Evolutionary conservation across 2,797 vertebrate genomes (phyloP), one percentile per base, ranked within the genome.

Genomic region (Alcedo quadribrachys): DNA sequence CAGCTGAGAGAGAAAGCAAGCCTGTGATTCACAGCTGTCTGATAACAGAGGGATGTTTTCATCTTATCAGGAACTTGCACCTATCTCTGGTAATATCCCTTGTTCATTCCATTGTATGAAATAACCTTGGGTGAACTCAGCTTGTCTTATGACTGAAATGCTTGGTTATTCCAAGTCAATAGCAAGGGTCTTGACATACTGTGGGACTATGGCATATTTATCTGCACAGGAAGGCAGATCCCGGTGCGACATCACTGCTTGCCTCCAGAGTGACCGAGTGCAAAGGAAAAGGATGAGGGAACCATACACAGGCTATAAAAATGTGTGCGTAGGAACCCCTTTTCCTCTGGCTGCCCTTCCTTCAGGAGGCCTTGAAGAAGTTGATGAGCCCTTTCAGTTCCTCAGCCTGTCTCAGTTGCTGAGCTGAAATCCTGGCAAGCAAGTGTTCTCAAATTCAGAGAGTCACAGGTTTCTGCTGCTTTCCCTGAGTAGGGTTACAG

Each of bases 221-320:
- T 82, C 75, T 69, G 86, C 81, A 75, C 35, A 87, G 90, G 61
- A 96, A 92, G 46, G 73, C 27, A 50, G 50, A 74, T 12, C 32
- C 28, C 1, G 0, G 8, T 57, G 45, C 46, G 82, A 78, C n/a
- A 37, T 30, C 63, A 62, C 50, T 7, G 13, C 25, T 66, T 58
- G 24, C 60, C 48, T 81, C n/a, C 54, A 46, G 66, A 65, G 63
- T 30, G 53, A 76, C 10, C 0, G 0, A 3, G 4, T 57, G 37
- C 90, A 90, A 61, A 81, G 57, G 70, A 74, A 82, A 79, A 70
- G 37, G 12, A 54, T 67, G 45, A 84, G 9, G 20, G 37, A 86
- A 80, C 5, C 15, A 22, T 12, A 54, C 65, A 25, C 0, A 3
- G n/a, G 43, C 63, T 37, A 11, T 27, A 40, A 77, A 90, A 84